Evolutionary conservation across 2,113 vertebrate species (phyloP).

Genomic region (Nycticebus coucang): DNA sequence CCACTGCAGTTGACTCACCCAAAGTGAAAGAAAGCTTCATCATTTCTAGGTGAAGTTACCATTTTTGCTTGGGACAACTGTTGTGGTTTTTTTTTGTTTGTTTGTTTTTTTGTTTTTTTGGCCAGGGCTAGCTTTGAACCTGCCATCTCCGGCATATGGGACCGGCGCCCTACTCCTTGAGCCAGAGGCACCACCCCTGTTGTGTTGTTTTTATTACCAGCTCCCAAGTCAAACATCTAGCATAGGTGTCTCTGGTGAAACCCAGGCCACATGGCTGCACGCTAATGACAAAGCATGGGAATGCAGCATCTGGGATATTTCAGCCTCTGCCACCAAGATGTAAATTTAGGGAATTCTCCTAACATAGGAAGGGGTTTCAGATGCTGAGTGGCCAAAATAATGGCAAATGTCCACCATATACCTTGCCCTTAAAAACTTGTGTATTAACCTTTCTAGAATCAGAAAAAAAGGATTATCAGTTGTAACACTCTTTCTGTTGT

Average conservation of each 20-base stretch:
- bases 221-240: constrained; percentile 4
- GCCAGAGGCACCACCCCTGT: no score
- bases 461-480: neutral
- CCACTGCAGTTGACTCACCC: neutral
- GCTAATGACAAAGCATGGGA: neutral
- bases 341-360: neutral
- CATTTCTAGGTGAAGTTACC: neutral
- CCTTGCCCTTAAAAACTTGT: neutral
- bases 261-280: neutral
- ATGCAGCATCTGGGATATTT: neutral
- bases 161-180: no score
- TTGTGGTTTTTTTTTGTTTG: no score
- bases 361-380: neutral
- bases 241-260: neutral
- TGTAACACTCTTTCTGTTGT: neutral
- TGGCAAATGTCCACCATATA: neutral
- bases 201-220: neutral
- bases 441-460: neutral
- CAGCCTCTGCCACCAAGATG: neutral
- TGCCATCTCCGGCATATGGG: no score
- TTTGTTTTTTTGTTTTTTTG: no score
- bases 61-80: neutral
- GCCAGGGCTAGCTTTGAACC: no score
- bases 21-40: neutral
- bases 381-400: neutral